phyloP scores from a whole-genome alignment of 2,888 invertebrate species.

The Monopis laevigella region DNA sequence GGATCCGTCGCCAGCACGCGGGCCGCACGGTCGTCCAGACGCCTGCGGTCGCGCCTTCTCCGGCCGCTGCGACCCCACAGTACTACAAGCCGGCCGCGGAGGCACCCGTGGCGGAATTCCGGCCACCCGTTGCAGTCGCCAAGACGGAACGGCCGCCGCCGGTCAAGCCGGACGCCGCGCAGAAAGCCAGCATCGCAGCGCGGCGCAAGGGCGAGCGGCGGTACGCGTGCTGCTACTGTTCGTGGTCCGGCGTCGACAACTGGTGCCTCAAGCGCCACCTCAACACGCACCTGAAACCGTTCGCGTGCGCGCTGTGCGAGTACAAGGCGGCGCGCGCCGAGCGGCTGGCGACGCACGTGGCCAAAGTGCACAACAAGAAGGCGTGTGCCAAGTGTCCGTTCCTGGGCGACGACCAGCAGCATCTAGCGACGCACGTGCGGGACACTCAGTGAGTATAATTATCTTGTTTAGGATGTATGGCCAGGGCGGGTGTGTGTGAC shows the following conservation, averaged over 20 bases:
- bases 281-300: conserved; percentile 93
- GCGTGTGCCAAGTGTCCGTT: conserved; percentile 90
- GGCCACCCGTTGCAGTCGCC: conserved; percentile 22
- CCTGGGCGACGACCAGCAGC: conserved; percentile 84
- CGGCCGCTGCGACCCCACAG: conserved; percentile 21
- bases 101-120: conserved; percentile 33
- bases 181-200: conserved; percentile 30
- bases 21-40: conserved; percentile 59
- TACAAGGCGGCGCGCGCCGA: conserved; percentile 94
- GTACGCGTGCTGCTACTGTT: conserved; percentile 89
- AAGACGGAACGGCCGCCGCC: conserved; percentile 45
- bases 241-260: conserved; percentile 93
- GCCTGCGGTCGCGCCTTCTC: conserved; percentile 12
- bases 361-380: conserved; percentile 91
- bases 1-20: conserved; percentile 74
- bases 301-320: conserved; percentile 89
- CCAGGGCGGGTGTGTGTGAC: too few species aligned
- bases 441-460: conserved; percentile 74
- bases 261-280: conserved; percentile 93
- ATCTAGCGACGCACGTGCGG: conserved; percentile 80
- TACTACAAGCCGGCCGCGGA: conserved; percentile 49
- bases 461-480: too few species aligned
- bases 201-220: conserved; percentile 72
- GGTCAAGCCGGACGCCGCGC: conserved; percentile 37
- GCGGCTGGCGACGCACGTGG: conserved; percentile 87